Conservation (phyloP, 2,888 invertebrate genomes). For the Theretra japonica region DNA sequence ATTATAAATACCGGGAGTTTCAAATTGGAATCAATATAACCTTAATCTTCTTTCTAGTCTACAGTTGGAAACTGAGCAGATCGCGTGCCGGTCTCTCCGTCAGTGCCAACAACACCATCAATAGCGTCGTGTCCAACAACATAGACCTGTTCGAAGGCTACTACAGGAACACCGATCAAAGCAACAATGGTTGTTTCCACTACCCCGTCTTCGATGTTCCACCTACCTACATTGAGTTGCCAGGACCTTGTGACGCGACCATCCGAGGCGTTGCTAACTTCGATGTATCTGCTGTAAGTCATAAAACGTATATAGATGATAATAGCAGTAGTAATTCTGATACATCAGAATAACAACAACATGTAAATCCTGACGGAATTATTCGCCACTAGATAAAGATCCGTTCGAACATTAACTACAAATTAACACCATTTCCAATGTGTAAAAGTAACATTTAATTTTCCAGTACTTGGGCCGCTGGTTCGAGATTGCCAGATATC, state of each 20-base stretch:
- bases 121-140: conserved; percentile 51
- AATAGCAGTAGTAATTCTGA: too few species aligned
- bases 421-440: neutral
- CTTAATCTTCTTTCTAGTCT: conserved; percentile 56
- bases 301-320: neutral
- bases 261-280: conserved; percentile 62
- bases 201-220: conserved; percentile 62
- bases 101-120: conserved; percentile 49
- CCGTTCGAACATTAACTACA: too few species aligned
- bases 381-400: too few species aligned
- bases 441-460: neutral
- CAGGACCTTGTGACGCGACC: conserved; percentile 60
- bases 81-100: conserved; percentile 54
- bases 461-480: conserved; percentile 78
- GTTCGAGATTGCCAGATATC: conserved; percentile 87
- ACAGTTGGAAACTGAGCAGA: conserved; percentile 73
- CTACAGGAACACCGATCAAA: conserved; percentile 61
- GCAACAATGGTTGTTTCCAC: conserved; percentile 65
- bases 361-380: too few species aligned
- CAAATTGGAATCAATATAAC: neutral
- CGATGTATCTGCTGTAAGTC: conserved; percentile 55
- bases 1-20: too few species aligned
- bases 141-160: conserved; percentile 62
- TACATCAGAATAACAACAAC: too few species aligned
- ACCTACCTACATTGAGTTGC: conserved; percentile 56